phyloP scores from a whole-genome alignment of 2,888 invertebrate genomes.

The Protonemura montana region DNA sequence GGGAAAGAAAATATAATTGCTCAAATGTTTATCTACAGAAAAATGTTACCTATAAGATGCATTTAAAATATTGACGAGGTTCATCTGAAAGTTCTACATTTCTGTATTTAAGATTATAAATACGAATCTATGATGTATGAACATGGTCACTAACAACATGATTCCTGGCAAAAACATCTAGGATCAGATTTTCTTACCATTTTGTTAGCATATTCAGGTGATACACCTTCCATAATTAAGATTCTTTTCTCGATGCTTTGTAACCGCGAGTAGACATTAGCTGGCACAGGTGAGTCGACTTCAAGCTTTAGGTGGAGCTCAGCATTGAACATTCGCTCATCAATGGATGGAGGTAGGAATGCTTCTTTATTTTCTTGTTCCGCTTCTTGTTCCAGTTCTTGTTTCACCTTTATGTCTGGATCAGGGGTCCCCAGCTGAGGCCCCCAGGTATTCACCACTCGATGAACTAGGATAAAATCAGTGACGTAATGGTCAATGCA shows the following conservation, averaged over 20 bases:
- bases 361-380: background rate
- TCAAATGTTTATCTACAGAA: too few species aligned
- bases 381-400: constrained; percentile 45
- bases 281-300: constrained; percentile 63
- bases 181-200: background rate
- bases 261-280: constrained; percentile 72
- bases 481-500: too few species aligned
- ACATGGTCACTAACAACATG: too few species aligned
- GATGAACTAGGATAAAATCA: constrained; percentile 56
- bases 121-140: too few species aligned
- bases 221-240: constrained; percentile 74
- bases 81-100: too few species aligned
- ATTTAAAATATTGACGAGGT: too few species aligned
- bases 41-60: too few species aligned
- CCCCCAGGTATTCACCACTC: constrained; percentile 75
- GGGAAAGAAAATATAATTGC: too few species aligned
- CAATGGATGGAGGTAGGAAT: constrained; percentile 61
- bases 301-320: constrained; percentile 68
- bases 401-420: constrained; percentile 39
- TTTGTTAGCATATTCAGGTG: constrained; percentile 74
- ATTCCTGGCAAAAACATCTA: too few species aligned
- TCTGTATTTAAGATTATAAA: too few species aligned
- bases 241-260: constrained; percentile 79
- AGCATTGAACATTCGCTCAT: constrained; percentile 71
- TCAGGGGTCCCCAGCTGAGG: constrained; percentile 64